phyloP scores from a whole-genome alignment of 30 jellyfish, hydroid and myxozoan genomes.

The Calvadosia cruxmelitensis region DNA sequence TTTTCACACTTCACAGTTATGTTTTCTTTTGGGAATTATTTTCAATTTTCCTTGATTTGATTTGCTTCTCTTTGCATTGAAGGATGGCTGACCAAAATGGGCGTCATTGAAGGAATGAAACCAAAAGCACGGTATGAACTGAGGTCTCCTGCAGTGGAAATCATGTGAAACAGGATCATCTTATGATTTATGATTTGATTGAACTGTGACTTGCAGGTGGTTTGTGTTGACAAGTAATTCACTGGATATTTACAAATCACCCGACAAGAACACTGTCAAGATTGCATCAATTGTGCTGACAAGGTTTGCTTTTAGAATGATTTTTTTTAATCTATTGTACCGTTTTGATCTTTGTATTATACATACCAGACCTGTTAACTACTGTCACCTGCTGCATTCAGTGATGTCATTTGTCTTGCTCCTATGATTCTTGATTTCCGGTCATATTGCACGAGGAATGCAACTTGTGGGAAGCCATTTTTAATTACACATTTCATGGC shows the following conservation, averaged over 20 bases:
- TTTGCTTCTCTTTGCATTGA: not conserved
- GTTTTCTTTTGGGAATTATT: not conserved
- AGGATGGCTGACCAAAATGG: constrained; percentile 56
- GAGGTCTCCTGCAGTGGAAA: too few relatives aligned
- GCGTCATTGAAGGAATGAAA: constrained; percentile 55
- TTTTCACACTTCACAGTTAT: too few relatives aligned
- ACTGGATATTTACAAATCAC: constrained; percentile 71
- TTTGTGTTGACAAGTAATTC: constrained; percentile 74
- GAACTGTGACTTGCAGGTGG: constrained; percentile 85
- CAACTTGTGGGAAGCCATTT: too few relatives aligned
- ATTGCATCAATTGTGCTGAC: constrained; percentile 75
- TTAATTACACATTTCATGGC: too few relatives aligned
- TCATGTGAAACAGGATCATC: too few relatives aligned
- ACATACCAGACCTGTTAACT: too few relatives aligned
- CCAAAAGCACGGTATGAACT: constrained; percentile 53
- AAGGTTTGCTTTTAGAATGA: too few relatives aligned
- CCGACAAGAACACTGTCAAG: constrained; percentile 72
- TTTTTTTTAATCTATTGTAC: too few relatives aligned
- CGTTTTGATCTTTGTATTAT: too few relatives aligned
- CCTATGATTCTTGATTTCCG: not conserved
- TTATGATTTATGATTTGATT: too few relatives aligned
- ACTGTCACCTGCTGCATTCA: not conserved
- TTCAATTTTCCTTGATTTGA: not conserved
- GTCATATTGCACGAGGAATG: not conserved
- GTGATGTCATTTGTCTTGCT: not conserved